Evolutionary conservation across 1,140 invertebrate species (phyloP), one percentile per base, ranked within the genome.

Genomic region (Bombus polaris): DNA sequence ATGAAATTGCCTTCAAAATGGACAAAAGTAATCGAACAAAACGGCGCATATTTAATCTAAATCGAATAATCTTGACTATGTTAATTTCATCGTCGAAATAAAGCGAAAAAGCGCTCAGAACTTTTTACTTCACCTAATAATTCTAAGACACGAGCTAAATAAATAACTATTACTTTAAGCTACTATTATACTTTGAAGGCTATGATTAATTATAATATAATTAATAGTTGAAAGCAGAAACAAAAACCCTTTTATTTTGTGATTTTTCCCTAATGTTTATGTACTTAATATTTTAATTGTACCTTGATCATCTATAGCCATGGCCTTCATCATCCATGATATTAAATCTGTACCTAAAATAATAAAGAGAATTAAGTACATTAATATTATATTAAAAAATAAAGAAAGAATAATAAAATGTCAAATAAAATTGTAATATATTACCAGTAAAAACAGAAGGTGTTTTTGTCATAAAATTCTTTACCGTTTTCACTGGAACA

Each of bases 401-500:
- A 22, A 72, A 57, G 1, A 35, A 18, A 32, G 25, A 32, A 44
- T 25, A 42, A 39, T 32, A 39, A 22, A 32, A 42, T 47, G 8
- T 71, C 1, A 68, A 37, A 65, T 28, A 42, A 13, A 22, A 79
- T 71, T 73, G 72, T 13, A 66, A 68, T 18, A 53, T 70, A 88
- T 91, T 96, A 97, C 99, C 97, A 86, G 98, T 98, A 93, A 98
- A 98, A 79, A 98, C 98, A 81, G 98, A 99, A 44, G 99, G 99
- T 90, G 99, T 99, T 96, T 99, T 99, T 65, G 98, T 98, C 98
- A 99, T 99, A 94, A 99, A 99, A 93, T 98, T 99, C 96, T 99
- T 99, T 9, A 99, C 99, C 5, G 99, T 99, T 90, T 97, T 97
- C 2, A 99, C 99, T 3, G 98, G 98, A 5, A 99, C 98, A 32